Conservation (phyloP, 2,888 invertebrate species). For the Cephus rjabovi region DNA sequence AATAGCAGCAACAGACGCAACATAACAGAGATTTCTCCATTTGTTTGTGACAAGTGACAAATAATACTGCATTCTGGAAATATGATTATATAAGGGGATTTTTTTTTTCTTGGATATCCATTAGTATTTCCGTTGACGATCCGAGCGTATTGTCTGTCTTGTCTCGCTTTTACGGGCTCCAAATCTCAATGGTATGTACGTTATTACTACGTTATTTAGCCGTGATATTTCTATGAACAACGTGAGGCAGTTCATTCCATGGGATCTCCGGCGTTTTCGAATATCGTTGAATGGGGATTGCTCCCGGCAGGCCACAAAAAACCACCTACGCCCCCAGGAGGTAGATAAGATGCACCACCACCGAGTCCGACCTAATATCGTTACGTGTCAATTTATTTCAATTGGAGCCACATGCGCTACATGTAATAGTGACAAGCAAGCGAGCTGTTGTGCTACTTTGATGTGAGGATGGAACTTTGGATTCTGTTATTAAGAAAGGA, state of each 20-base stretch:
- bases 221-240: not conserved
- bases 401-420: not conserved
- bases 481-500: too few relatives aligned
- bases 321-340: constrained; percentile 60
- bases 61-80: not conserved
- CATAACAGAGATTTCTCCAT: not conserved
- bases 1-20: not conserved
- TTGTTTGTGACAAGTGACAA: not conserved
- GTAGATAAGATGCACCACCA: constrained; percentile 61
- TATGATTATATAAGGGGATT: not conserved
- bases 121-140: not conserved
- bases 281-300: constrained; percentile 62
- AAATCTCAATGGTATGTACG: constrained; percentile 32
- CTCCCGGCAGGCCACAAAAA: constrained; percentile 60
- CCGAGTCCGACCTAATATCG: constrained; percentile 55
- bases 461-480: not conserved
- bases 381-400: constrained; percentile 2
- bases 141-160: not conserved
- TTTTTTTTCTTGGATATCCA: not conserved
- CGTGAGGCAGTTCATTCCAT: constrained; percentile 53
- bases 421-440: not conserved
- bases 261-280: constrained; percentile 60
- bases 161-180: constrained; percentile 29
- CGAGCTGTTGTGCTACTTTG: not conserved
- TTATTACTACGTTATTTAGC: not conserved